Conservation (phyloP, 1,140 invertebrate genomes). For the Idris sp. region DNA sequence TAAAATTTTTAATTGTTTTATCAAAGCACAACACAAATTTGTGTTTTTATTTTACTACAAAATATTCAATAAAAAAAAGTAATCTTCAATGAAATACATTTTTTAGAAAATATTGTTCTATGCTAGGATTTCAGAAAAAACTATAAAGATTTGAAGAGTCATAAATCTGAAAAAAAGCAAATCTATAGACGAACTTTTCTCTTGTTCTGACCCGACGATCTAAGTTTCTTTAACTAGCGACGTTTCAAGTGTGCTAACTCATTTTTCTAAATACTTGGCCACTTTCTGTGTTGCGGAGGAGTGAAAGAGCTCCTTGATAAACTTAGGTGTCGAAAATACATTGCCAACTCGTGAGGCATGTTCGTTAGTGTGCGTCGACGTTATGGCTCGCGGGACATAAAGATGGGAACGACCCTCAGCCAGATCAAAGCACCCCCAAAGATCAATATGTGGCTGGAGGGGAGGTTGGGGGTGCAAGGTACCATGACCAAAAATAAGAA, state of each 20-base stretch:
- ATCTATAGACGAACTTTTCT: slow-evolving; percentile 30
- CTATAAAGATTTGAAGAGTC: slow-evolving; percentile 33
- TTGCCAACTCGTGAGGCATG: slow-evolving; percentile 27
- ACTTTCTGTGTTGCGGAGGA: slow-evolving; percentile 63
- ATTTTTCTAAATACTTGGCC: slow-evolving; percentile 75
- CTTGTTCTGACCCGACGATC: slow-evolving; percentile 35
- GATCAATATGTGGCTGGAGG: slow-evolving; percentile 71
- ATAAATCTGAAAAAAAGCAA: slow-evolving; percentile 29
- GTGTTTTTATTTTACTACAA: too few species aligned
- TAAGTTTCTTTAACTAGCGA: slow-evolving; percentile 59
- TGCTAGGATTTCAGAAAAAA: too few species aligned
- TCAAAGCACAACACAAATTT: too few species aligned
- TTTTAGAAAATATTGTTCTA: too few species aligned
- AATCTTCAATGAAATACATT: too few species aligned
- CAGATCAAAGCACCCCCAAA: slow-evolving; percentile 75
- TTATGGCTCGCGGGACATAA: slow-evolving; percentile 38
- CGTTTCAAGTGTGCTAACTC: slow-evolving; percentile 69
- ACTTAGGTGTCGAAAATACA: slow-evolving; percentile 70
- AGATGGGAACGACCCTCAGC: slow-evolving; percentile 65
- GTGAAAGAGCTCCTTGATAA: slow-evolving; percentile 66
- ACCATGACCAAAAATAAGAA: slow-evolving; percentile 44
- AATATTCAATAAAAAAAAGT: too few species aligned
- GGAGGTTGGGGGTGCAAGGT: slow-evolving; percentile 36
- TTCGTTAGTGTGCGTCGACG: slow-evolving; percentile 37
- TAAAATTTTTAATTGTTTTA: too few species aligned